These are phyloP conservation scores for Trigoniulus corallinus DNA, from an alignment of 1,140 invertebrate species.

Conservation along the genomic window DNA sequence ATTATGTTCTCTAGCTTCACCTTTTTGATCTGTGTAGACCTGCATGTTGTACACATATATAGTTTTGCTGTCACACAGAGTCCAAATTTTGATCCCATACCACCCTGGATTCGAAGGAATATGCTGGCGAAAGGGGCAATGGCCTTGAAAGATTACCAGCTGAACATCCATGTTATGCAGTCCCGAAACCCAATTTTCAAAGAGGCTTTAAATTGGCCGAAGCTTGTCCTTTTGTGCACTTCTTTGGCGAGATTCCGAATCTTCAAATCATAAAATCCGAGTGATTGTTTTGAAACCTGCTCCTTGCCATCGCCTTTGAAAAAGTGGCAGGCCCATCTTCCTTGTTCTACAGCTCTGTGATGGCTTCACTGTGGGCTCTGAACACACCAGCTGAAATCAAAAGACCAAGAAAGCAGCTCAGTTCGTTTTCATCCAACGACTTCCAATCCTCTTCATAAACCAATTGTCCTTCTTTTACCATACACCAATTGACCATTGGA, in stretches of 20 bases:
- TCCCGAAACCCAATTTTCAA: neutral
- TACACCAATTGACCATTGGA: too few species aligned
- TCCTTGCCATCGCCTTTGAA: neutral
- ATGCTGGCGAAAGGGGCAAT: conserved; percentile 19
- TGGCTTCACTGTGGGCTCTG: neutral
- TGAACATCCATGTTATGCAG: conserved; percentile 17
- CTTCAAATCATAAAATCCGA: neutral
- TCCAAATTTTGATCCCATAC: conserved; percentile 16
- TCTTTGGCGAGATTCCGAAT: neutral
- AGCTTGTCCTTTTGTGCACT: neutral
- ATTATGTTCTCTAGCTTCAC: too few species aligned
- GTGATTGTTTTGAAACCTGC: neutral
- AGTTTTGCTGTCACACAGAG: conserved; percentile 7
- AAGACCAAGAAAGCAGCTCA: too few species aligned
- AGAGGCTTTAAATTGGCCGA: neutral
- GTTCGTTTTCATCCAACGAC: too few species aligned
- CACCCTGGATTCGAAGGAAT: conserved; percentile 16
- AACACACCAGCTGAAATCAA: too few species aligned
- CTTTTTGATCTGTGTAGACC: too few species aligned
- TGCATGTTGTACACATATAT: conserved; percentile 5
- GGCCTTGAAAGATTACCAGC: conserved; percentile 16
- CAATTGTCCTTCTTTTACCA: too few species aligned
- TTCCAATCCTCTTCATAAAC: too few species aligned
- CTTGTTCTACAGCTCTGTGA: neutral
- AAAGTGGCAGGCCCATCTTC: neutral